Conservation (phyloP, 2,888 invertebrate genomes). For the Ellobium chinense region DNA sequence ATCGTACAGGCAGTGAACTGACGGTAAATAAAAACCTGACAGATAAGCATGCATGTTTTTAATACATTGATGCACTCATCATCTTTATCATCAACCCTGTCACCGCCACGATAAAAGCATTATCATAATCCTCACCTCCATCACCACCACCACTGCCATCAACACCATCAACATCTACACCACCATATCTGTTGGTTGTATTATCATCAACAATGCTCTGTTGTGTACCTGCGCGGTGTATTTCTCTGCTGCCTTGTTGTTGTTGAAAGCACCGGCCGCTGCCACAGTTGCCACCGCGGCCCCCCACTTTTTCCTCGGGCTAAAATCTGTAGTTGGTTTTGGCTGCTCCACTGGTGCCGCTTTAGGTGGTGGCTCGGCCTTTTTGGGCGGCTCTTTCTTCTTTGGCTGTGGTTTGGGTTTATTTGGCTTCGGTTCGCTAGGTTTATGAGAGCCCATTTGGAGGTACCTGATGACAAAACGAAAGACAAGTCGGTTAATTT, state of each 20-base stretch:
- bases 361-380: not conserved
- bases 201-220: too few species aligned
- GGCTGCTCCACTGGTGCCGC: not conserved
- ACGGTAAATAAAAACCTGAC: too few species aligned
- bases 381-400: not conserved
- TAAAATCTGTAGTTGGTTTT: not conserved
- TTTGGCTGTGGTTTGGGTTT: not conserved
- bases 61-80: too few species aligned
- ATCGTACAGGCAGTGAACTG: too few species aligned
- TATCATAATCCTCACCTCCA: too few species aligned
- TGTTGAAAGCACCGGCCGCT: not conserved
- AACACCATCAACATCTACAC: too few species aligned
- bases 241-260: not conserved
- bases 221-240: not conserved
- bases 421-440: not conserved
- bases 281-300: not conserved
- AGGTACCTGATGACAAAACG: constrained; percentile 1
- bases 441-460: constrained; percentile 14
- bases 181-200: too few species aligned
- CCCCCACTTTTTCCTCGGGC: not conserved
- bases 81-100: too few species aligned
- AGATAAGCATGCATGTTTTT: too few species aligned
- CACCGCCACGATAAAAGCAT: too few species aligned
- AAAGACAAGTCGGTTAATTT: not conserved
- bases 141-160: too few species aligned